phyloP scores from a whole-genome alignment of 2,888 invertebrate genomes.

The Uloborus plumipes region DNA sequence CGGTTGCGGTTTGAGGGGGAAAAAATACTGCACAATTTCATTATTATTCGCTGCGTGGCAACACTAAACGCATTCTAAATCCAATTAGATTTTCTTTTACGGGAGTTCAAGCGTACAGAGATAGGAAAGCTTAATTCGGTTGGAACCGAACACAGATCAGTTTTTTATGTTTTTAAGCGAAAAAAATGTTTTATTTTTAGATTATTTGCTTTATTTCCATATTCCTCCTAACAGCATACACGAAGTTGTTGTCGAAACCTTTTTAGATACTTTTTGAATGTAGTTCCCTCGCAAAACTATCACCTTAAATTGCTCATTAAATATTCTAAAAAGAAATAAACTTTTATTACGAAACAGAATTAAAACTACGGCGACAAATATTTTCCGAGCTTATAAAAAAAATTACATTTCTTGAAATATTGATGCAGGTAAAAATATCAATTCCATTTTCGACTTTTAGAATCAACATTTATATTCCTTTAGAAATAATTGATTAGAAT shows the following conservation, averaged over 20 bases:
- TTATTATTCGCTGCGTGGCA: slow-evolving; percentile 32
- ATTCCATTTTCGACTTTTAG: not conserved
- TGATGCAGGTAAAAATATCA: not conserved
- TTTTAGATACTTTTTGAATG: slow-evolving; percentile 3
- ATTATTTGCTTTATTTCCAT: too few relatives aligned
- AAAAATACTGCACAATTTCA: slow-evolving; percentile 4
- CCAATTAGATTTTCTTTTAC: slow-evolving; percentile 35
- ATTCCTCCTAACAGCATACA: not conserved
- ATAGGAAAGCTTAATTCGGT: slow-evolving; percentile 36
- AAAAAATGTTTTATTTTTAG: too few relatives aligned
- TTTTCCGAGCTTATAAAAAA: slow-evolving; percentile 7
- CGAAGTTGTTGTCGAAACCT: not conserved
- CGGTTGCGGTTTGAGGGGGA: slow-evolving; percentile 5
- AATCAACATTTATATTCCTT: not conserved
- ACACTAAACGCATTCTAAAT: slow-evolving; percentile 43
- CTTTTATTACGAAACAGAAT: slow-evolving; percentile 17
- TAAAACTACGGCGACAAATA: slow-evolving; percentile 17
- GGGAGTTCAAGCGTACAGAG: slow-evolving; percentile 20
- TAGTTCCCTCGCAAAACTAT: slow-evolving; percentile 41
- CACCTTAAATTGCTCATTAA: slow-evolving; percentile 32
- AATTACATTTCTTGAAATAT: not conserved
- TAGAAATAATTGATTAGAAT: not conserved
- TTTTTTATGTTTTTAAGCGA: slow-evolving; percentile 9
- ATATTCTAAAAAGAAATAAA: slow-evolving; percentile 33
- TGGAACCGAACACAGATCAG: slow-evolving; percentile 15